Conservation (phyloP, 2,797 vertebrate genomes). For the Tapera naevia region DNA sequence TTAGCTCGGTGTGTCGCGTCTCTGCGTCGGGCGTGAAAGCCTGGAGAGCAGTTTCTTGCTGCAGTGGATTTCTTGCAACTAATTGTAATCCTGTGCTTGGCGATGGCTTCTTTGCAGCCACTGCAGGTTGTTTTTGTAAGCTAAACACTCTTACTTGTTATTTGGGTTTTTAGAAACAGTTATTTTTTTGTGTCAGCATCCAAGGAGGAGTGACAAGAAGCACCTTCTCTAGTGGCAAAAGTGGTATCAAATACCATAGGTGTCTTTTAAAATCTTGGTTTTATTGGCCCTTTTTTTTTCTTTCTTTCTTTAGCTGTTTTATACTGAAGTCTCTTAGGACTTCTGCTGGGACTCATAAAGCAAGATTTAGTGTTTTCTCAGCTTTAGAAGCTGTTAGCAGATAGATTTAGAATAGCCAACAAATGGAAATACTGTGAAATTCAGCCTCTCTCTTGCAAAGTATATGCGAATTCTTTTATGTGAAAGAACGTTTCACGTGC, state of each 20-base stretch:
- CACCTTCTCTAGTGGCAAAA: not conserved
- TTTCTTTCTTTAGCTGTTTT: rapidly evolving
- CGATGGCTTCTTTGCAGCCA: not conserved
- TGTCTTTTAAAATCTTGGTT: not conserved
- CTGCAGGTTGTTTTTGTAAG: not conserved
- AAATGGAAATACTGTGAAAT: not conserved
- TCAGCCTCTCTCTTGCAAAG: not conserved
- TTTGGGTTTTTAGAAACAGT: not conserved
- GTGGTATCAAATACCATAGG: not conserved
- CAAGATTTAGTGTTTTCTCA: not conserved
- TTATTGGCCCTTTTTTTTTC: not conserved
- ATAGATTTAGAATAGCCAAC: not conserved
- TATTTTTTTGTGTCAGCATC: not conserved
- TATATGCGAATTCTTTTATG: not conserved
- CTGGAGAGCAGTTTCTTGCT: not conserved
- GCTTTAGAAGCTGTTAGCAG: not conserved
- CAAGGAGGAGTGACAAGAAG: not conserved
- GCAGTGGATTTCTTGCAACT: not conserved
- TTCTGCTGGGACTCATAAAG: not conserved
- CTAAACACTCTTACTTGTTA: not conserved
- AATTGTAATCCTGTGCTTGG: not conserved
- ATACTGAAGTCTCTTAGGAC: not conserved
- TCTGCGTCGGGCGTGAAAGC: not conserved
- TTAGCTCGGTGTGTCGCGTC: not conserved
- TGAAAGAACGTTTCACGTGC: too few relatives aligned